phyloP scores from a whole-genome alignment of 1,140 invertebrate genomes.

The Diplogasteroides magnus region DNA sequence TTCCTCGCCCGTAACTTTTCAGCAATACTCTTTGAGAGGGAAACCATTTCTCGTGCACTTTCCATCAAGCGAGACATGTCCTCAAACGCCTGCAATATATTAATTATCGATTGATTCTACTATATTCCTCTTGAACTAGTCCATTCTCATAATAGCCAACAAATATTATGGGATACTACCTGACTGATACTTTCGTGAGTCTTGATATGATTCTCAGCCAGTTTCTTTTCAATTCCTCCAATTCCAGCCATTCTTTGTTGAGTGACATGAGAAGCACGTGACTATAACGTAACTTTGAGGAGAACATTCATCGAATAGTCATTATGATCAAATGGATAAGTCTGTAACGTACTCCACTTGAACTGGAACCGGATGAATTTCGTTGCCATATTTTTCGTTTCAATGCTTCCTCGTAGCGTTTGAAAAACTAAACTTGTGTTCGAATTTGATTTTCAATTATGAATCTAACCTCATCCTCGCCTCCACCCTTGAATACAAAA shows the following conservation, averaged over 20 bases:
- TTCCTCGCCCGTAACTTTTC: conserved; percentile 87
- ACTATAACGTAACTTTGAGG: conserved; percentile 36
- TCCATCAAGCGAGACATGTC: conserved; percentile 88
- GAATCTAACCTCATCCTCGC: conserved; percentile 54
- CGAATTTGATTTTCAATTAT: background rate
- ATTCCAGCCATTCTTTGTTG: conserved; percentile 65
- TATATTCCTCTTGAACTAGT: too few relatives aligned
- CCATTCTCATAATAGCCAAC: too few relatives aligned
- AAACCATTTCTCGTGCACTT: conserved; percentile 95
- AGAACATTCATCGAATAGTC: background rate
- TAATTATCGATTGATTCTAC: background rate
- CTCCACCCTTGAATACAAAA: conserved; percentile 47
- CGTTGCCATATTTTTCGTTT: conserved; percentile 58
- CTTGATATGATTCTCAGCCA: conserved; percentile 80
- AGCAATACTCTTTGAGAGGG: conserved; percentile 82
- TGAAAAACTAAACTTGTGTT: conserved; percentile 60
- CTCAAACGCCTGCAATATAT: conserved; percentile 75
- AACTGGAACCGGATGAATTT: conserved; percentile 43
- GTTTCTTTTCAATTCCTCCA: conserved; percentile 84
- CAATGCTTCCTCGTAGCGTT: conserved; percentile 57
- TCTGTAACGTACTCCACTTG: conserved; percentile 34
- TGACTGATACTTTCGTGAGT: conserved; percentile 78
- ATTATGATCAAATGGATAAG: conserved; percentile 6
- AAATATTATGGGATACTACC: conserved; percentile 34
- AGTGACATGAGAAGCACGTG: conserved; percentile 22